Evolutionary conservation across 1,140 invertebrate species (phyloP).

Genomic region (Conus ventricosus): DNA sequence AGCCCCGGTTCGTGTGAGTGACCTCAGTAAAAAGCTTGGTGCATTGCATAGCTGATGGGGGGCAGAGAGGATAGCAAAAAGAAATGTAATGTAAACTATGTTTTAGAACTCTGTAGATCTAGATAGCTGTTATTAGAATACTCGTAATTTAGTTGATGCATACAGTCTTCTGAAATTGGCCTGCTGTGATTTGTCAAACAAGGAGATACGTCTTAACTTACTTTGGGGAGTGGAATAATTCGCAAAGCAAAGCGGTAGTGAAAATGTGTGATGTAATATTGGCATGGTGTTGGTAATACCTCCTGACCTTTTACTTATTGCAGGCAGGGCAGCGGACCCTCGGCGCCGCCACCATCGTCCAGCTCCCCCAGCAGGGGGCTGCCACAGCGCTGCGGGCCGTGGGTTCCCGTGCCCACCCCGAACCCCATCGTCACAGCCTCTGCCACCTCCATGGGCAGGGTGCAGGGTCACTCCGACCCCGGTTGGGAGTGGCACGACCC

Average conservation of each 20-base stretch:
- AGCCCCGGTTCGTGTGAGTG: neutral
- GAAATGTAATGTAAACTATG: neutral
- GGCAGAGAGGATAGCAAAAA: neutral
- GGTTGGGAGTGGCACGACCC: neutral
- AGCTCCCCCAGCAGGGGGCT: conserved; percentile 61
- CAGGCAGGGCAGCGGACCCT: conserved; percentile 68
- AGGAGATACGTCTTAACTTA: no score
- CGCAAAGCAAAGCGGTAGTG: no score
- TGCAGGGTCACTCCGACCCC: neutral
- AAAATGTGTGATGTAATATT: no score
- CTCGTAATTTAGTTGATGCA: no score
- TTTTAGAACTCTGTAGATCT: no score
- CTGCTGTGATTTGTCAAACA: no score
- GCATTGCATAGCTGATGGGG: neutral
- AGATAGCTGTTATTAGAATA: neutral
- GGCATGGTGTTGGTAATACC: no score
- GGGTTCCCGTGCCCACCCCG: conserved; percentile 27
- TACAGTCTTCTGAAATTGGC: no score
- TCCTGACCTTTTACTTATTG: conserved; percentile 13
- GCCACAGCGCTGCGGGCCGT: conserved; percentile 39
- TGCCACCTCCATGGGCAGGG: conserved; percentile 35
- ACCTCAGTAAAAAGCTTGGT: neutral
- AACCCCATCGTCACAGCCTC: conserved; percentile 24
- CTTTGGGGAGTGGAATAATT: no score
- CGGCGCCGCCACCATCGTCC: conserved; percentile 72